These are phyloP conservation scores for Trypoxylus dichotomus DNA, from an alignment of 1,140 invertebrate genomes.

Conservation along the genomic window DNA sequence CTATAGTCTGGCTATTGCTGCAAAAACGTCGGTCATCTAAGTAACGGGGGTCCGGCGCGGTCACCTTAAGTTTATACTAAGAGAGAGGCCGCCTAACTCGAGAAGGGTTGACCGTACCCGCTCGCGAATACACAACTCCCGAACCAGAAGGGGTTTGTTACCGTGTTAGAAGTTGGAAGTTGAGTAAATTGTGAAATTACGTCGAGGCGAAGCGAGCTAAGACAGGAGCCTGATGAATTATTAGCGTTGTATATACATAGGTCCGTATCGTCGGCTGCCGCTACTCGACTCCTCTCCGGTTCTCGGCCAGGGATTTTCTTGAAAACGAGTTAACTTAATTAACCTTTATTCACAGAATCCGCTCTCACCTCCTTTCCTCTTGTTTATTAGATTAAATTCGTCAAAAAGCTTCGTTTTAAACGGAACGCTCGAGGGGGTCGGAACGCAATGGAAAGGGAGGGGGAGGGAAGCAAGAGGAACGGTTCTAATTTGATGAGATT, in stretches of 20 bases:
- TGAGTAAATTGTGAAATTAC: conserved; percentile 22
- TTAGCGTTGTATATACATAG: background rate
- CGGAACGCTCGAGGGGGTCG: background rate
- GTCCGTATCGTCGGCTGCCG: background rate
- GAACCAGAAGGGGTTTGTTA: conserved; percentile 5
- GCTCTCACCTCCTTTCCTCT: background rate
- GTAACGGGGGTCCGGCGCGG: background rate
- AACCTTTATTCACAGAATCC: conserved; percentile 7
- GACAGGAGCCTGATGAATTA: conserved; percentile 10
- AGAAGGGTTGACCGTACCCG: conserved; percentile 17
- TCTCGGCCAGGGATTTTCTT: conserved; percentile 4
- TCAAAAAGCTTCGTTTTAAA: conserved; percentile 17
- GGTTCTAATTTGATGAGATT: background rate
- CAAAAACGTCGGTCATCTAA: conserved; percentile 11
- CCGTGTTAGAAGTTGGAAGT: conserved; percentile 9
- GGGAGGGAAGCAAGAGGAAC: background rate
- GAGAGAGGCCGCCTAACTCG: conserved; percentile 6
- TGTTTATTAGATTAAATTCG: conserved; percentile 23
- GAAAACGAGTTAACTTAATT: conserved; percentile 21
- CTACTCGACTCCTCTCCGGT: background rate
- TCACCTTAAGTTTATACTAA: conserved; percentile 3
- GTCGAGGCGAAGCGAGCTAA: background rate
- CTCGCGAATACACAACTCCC: background rate
- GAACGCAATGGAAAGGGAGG: background rate
- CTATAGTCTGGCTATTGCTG: background rate